A percentile compares a stretch with the other conserved stretches of the same genome.
These are phyloP conservation scores for Atherinosoma microstoma DNA, from an alignment of 2,797 vertebrate genomes.

Conservation along the genomic window DNA sequence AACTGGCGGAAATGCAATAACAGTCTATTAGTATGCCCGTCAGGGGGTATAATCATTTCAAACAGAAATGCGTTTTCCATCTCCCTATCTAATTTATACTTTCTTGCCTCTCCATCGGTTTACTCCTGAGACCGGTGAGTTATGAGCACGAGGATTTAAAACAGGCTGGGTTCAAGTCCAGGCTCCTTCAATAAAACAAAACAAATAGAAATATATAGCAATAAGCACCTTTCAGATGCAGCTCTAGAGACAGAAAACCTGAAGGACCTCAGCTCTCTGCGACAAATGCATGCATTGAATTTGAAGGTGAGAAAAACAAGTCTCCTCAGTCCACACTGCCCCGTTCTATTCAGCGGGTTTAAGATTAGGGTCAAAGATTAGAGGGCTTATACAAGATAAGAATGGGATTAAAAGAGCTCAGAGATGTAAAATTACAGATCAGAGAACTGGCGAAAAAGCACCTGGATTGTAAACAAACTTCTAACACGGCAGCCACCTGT, in stretches of 20 bases:
- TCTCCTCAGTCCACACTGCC: slow-evolving; percentile 53
- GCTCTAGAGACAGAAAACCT: slow-evolving; percentile 36
- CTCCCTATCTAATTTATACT: slow-evolving; percentile 77
- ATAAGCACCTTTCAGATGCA: slow-evolving; percentile 42
- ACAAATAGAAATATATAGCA: slow-evolving; percentile 64
- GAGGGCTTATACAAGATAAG: slow-evolving; percentile 83
- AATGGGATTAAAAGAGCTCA: slow-evolving; percentile 85
- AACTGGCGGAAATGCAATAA: slow-evolving; percentile 85
- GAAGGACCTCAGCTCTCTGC: slow-evolving; percentile 38
- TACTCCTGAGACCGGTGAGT: slow-evolving; percentile 61
- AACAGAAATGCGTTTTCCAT: slow-evolving; percentile 81
- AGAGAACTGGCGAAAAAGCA: slow-evolving; percentile 77
- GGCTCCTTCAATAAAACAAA: slow-evolving; percentile 68
- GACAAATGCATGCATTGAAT: slow-evolving; percentile 63
- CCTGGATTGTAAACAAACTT: slow-evolving; percentile 78
- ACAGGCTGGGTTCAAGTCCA: slow-evolving; percentile 66
- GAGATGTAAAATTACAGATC: slow-evolving; percentile 86
- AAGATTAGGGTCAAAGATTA: slow-evolving; percentile 89
- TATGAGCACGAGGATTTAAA: slow-evolving; percentile 63
- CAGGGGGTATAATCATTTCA: slow-evolving; percentile 81
- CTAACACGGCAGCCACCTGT: slow-evolving; percentile 71
- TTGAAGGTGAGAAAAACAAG: slow-evolving; percentile 74
- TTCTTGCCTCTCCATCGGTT: slow-evolving; percentile 73
- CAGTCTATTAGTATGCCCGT: slow-evolving; percentile 80
- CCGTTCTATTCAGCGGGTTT: slow-evolving; percentile 72